These are phyloP conservation scores for Tupaia tana DNA, from an alignment of 2,113 vertebrate genomes.

Conservation along the genomic window DNA sequence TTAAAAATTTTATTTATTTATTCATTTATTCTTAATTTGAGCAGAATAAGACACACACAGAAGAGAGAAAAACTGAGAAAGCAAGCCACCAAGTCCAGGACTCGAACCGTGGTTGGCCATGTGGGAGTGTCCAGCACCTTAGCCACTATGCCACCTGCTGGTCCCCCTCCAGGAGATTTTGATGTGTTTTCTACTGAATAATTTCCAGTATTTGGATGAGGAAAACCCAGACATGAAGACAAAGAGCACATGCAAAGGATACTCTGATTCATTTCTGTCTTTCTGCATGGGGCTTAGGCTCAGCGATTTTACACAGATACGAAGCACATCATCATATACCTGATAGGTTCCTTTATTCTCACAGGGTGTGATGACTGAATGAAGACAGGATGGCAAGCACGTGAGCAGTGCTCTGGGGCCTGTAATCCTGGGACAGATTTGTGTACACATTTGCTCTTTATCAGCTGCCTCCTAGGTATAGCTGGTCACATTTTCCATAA, in stretches of 20 bases:
- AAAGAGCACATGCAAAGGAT: background rate
- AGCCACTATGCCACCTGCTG: too few relatives aligned
- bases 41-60: too few relatives aligned
- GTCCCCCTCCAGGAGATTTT: background rate
- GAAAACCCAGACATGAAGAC: background rate
- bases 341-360: constrained; percentile 91
- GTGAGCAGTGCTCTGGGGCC: too few relatives aligned
- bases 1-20: too few relatives aligned
- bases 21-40: too few relatives aligned
- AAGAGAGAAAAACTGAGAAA: too few relatives aligned
- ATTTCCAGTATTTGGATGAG: background rate
- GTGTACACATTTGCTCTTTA: background rate
- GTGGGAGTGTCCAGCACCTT: too few relatives aligned
- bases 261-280: background rate
- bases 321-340: constrained; percentile 90
- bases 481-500: background rate
- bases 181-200: background rate
- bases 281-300: constrained; percentile 88
- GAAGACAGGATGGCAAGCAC: background rate
- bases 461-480: background rate
- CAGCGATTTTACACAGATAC: constrained; percentile 93
- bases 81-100: too few relatives aligned
- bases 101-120: too few relatives aligned
- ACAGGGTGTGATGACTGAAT: constrained; percentile 88
- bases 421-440: background rate